Conservation (phyloP, 2,113 vertebrate species). For the Athene noctua region DNA sequence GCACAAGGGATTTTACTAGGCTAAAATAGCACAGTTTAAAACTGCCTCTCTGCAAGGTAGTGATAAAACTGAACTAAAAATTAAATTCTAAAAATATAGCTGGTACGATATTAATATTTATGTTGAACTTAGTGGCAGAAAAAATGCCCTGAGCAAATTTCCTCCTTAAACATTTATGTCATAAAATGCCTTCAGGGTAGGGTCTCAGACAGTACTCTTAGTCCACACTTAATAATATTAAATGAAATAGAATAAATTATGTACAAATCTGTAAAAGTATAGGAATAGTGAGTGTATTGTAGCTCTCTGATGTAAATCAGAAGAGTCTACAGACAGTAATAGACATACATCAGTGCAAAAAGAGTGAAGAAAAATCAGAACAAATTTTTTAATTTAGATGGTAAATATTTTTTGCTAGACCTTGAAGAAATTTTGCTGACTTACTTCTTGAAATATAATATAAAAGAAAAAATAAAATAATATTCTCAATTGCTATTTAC, state of each 20-base stretch:
- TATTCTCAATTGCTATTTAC: not conserved
- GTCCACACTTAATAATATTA: slow-evolving; percentile 27
- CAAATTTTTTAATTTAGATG: not conserved
- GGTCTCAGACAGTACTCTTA: slow-evolving; percentile 18
- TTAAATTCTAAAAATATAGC: slow-evolving; percentile 57
- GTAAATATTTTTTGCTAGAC: not conserved
- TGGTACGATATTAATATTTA: slow-evolving; percentile 65
- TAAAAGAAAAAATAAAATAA: not conserved
- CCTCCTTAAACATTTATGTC: slow-evolving; percentile 35
- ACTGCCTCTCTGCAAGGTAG: slow-evolving; percentile 2
- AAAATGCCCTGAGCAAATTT: slow-evolving; percentile 42
- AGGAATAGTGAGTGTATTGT: not conserved
- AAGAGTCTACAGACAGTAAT: not conserved
- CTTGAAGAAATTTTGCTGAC: not conserved
- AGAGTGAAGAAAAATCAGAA: not conserved
- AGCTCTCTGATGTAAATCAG: not conserved
- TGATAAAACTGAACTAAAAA: slow-evolving; percentile 41
- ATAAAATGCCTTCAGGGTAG: slow-evolving; percentile 43
- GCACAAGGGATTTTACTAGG: not conserved
- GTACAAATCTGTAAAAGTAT: not conserved
- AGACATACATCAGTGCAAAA: not conserved
- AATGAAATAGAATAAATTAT: slow-evolving; percentile 40
- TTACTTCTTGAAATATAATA: not conserved
- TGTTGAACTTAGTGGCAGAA: slow-evolving; percentile 28
- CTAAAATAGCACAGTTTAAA: not conserved